phyloP scores from a whole-genome alignment of 2,113 vertebrate species.

The Indicator maculatus region DNA sequence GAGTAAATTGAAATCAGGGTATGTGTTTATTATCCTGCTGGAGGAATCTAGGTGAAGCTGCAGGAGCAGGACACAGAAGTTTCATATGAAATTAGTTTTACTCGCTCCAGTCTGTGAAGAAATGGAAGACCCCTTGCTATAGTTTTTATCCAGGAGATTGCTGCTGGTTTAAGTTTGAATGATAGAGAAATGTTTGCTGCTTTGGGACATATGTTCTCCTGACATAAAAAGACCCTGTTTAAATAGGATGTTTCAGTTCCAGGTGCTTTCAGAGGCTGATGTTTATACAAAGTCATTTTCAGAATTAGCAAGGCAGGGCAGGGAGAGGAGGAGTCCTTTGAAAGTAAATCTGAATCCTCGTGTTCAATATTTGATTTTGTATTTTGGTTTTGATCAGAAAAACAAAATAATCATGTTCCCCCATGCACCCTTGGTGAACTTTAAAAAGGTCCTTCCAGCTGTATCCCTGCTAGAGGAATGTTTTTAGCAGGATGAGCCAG shows the following conservation, averaged over 20 bases:
- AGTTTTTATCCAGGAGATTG: neutral
- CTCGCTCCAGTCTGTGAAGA: neutral
- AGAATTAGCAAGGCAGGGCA: neutral
- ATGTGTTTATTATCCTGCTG: conserved; percentile 9
- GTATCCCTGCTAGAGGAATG: neutral
- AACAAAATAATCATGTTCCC: neutral
- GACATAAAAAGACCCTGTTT: neutral
- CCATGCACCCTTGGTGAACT: neutral
- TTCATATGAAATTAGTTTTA: neutral
- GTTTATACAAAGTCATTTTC: neutral
- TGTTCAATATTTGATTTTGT: neutral
- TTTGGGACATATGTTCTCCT: neutral
- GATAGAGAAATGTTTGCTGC: neutral
- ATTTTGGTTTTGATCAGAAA: neutral
- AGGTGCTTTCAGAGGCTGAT: neutral
- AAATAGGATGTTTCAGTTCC: neutral
- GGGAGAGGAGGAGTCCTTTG: neutral
- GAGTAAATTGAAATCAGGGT: neutral
- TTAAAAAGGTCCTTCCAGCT: neutral
- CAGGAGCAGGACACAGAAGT: neutral
- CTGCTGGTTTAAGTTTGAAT: neutral
- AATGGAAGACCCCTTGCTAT: neutral
- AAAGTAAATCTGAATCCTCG: neutral
- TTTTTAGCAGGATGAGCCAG: neutral
- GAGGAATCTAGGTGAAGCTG: conserved; percentile 1